phyloP scores from a whole-genome alignment of 2,113 vertebrate species.

The Aythya baeri region DNA sequence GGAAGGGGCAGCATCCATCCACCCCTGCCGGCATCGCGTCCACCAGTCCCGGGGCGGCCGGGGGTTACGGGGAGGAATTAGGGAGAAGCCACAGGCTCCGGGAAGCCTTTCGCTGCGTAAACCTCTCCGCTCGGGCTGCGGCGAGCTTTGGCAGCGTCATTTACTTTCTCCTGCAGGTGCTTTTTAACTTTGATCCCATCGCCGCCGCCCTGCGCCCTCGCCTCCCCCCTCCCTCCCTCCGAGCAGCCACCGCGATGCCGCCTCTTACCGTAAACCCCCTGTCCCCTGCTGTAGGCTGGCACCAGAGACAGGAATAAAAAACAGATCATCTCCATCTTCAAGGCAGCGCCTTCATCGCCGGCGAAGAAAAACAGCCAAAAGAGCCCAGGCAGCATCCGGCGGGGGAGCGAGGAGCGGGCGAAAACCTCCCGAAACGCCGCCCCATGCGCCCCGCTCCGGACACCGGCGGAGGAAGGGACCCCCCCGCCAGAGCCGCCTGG shows the following conservation, averaged over 20 bases:
- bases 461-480: not conserved
- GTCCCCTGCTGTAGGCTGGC: slow-evolving; percentile 64
- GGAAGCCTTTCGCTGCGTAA: not conserved
- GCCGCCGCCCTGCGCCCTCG: not conserved
- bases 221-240: not conserved
- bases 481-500: not conserved
- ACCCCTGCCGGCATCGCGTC: not conserved
- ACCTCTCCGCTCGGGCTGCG: not conserved
- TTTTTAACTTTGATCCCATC: slow-evolving; percentile 61
- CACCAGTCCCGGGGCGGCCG: not conserved
- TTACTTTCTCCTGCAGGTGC: slow-evolving; percentile 60
- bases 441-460: slow-evolving; percentile 41
- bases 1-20: not conserved
- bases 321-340: slow-evolving; percentile 73
- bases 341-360: slow-evolving; percentile 59
- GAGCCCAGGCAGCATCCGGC: slow-evolving; percentile 62
- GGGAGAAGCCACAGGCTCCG: not conserved
- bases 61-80: not conserved
- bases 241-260: not conserved
- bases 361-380: slow-evolving; percentile 51
- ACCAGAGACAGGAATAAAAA: slow-evolving; percentile 68
- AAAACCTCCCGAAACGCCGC: slow-evolving; percentile 16
- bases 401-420: not conserved
- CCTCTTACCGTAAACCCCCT: slow-evolving; percentile 76
- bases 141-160: not conserved